Evolutionary conservation across 2,113 vertebrate genomes (phyloP).

Genomic region (Rhagologus leucostigma): DNA sequence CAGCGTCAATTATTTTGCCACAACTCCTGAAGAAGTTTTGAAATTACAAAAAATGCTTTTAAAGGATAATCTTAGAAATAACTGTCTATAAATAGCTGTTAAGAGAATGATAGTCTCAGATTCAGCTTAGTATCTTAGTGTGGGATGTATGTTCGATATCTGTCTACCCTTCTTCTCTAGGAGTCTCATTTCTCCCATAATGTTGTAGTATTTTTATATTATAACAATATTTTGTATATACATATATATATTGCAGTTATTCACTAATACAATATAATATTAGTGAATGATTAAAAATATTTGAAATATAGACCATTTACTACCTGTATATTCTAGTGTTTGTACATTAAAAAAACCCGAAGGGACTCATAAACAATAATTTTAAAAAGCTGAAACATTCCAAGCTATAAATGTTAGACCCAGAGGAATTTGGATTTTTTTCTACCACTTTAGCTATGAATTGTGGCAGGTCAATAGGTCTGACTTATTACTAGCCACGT

Average conservation of each 20-base stretch:
- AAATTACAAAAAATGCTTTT: background rate
- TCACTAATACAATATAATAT: background rate
- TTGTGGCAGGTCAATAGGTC: background rate
- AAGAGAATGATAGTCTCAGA: background rate
- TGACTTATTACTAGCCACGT: background rate
- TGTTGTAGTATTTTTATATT: background rate
- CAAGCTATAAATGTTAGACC: background rate
- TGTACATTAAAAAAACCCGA: background rate
- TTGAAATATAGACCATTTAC: background rate
- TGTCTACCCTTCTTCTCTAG: background rate
- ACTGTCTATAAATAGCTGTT: background rate
- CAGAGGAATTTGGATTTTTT: background rate
- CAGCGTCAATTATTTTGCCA: background rate
- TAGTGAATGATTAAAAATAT: background rate
- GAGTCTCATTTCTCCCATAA: background rate
- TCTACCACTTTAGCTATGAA: background rate
- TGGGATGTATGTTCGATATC: background rate
- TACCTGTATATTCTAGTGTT: background rate
- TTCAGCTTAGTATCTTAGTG: background rate
- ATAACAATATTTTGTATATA: background rate
- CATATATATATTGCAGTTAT: background rate
- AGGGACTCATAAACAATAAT: background rate
- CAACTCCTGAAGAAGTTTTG: background rate
- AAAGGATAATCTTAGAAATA: background rate
- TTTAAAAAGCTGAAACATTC: background rate